These are phyloP conservation scores for Orthonevra nobilis DNA, from an alignment of 2,888 invertebrate genomes.

Conservation along the genomic window DNA sequence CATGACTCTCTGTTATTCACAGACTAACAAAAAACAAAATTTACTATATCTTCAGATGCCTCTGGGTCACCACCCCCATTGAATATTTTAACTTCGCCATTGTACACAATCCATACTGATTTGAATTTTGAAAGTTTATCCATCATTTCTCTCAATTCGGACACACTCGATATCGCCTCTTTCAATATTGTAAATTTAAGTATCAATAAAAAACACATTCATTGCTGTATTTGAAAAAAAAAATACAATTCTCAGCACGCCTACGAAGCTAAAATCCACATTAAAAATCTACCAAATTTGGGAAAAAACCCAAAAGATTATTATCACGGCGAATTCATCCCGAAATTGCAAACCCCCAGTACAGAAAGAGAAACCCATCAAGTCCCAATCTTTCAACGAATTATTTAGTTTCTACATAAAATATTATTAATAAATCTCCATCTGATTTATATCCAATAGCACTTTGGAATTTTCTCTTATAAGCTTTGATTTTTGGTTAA, in stretches of 20 bases:
- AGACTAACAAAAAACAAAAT: too few relatives aligned
- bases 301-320: not conserved
- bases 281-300: too few relatives aligned
- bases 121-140: conserved; percentile 12
- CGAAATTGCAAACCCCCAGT: not conserved
- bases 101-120: not conserved
- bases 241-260: conserved; percentile 11
- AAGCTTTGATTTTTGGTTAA: conserved; percentile 3
- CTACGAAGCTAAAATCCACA: conserved; percentile 21
- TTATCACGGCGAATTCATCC: not conserved
- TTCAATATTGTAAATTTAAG: conserved; percentile 30
- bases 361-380: conserved; percentile 8
- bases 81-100: too few relatives aligned
- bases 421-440: conserved; percentile 43
- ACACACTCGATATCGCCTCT: not conserved
- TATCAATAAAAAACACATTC: conserved; percentile 37
- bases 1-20: too few relatives aligned
- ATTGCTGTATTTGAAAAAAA: conserved; percentile 37
- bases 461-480: conserved; percentile 40
- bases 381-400: not conserved
- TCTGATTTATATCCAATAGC: conserved; percentile 48
- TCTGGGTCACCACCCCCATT: too few relatives aligned
- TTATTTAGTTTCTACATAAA: conserved; percentile 12
- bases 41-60: too few relatives aligned
- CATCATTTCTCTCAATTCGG: conserved; percentile 3